These are phyloP conservation scores for Styela plicata DNA, from an alignment of 23 tunicate genomes.

Conservation along the genomic window DNA sequence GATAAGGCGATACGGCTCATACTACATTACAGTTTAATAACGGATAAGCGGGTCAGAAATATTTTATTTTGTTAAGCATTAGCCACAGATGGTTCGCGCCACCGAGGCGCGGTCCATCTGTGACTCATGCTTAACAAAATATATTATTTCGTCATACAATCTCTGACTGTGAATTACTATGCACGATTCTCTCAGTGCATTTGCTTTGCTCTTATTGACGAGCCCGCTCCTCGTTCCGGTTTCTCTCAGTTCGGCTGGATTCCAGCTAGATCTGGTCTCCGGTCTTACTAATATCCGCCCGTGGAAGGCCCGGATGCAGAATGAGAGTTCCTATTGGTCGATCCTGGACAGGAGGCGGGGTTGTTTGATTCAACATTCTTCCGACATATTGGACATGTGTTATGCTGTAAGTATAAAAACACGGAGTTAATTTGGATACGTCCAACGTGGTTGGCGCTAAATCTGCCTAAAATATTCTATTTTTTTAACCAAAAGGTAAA, in stretches of 20 bases:
- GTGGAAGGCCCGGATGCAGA: constrained; percentile 1
- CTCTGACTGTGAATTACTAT: too few species aligned
- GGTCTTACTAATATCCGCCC: background rate
- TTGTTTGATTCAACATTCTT: constrained; percentile 32
- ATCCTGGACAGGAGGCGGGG: constrained; percentile 6
- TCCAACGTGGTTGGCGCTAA: too few species aligned
- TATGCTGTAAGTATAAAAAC: constrained; percentile 41
- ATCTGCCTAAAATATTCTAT: too few species aligned
- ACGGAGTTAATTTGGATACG: background rate
- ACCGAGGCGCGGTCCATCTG: too few species aligned
- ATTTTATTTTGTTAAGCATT: too few species aligned
- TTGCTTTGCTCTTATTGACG: background rate
- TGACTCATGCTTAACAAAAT: too few species aligned
- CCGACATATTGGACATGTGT: constrained; percentile 71
- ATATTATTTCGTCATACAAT: too few species aligned
- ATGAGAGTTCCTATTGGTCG: background rate
- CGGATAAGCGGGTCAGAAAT: too few species aligned
- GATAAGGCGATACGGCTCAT: too few species aligned
- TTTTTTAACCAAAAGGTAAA: too few species aligned
- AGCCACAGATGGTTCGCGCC: too few species aligned
- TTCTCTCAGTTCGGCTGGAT: background rate
- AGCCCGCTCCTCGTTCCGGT: background rate
- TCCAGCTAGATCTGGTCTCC: background rate
- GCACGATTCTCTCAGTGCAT: background rate
- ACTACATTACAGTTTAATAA: too few species aligned